Evolutionary conservation across 1,140 invertebrate genomes (phyloP).

Genomic region (Schlechtendalia chinensis): DNA sequence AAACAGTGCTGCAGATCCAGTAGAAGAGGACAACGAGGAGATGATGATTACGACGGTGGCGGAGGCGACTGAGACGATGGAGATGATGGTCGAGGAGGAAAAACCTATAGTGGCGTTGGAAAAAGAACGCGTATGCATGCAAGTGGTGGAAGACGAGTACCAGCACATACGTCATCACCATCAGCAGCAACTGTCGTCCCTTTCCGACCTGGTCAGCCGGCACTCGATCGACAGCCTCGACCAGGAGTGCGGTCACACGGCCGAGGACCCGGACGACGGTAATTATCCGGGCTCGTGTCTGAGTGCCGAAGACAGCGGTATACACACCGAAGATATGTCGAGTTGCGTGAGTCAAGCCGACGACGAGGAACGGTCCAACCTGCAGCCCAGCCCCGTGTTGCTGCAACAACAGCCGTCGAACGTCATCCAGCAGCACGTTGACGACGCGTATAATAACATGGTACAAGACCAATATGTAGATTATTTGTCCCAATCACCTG

Average conservation of each 20-base stretch:
- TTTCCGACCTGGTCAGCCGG: constrained; percentile 30
- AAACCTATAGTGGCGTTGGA: constrained; percentile 38
- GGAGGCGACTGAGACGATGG: background rate
- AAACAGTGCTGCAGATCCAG: background rate
- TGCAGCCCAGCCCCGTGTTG: constrained; percentile 52
- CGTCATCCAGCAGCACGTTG: constrained; percentile 11
- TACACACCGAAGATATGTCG: constrained; percentile 75
- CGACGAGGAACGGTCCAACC: constrained; percentile 57
- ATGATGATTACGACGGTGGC: background rate
- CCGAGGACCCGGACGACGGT: constrained; percentile 54
- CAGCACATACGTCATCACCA: background rate
- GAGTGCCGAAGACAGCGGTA: constrained; percentile 72
- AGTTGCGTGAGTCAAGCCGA: constrained; percentile 72
- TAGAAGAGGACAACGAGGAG: background rate
- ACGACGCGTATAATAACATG: constrained; percentile 33
- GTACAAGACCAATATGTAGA: background rate
- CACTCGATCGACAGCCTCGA: constrained; percentile 43
- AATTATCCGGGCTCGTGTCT: constrained; percentile 60
- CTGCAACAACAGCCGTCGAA: constrained; percentile 8
- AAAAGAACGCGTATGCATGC: constrained; percentile 28
- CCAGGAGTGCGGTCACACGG: constrained; percentile 4
- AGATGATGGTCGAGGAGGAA: background rate
- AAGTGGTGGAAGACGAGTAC: background rate
- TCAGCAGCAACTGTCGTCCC: constrained; percentile 18
- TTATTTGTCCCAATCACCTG: no score